Evolutionary conservation across 2,888 invertebrate species (phyloP).

Genomic region (Danaus chrysippus): DNA sequence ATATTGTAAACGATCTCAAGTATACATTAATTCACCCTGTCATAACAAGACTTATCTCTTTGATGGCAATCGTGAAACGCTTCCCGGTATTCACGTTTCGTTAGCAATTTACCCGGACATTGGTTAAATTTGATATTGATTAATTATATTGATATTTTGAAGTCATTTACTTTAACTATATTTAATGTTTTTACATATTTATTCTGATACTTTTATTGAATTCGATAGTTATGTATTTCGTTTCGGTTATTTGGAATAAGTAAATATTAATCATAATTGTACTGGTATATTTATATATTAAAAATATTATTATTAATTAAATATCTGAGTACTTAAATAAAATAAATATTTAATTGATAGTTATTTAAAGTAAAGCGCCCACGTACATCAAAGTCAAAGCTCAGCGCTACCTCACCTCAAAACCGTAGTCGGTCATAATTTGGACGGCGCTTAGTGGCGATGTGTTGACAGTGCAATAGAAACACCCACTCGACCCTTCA

Average conservation of each 20-base stretch:
- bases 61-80: slow-evolving; percentile 2
- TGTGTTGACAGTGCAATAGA: slow-evolving; percentile 39
- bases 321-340: neutral
- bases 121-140: slow-evolving; percentile 4
- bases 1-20: neutral
- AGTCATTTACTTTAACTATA: no score
- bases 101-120: slow-evolving; percentile 4
- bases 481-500: slow-evolving; percentile 35
- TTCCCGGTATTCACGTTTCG: slow-evolving; percentile 5
- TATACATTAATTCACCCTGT: slow-evolving; percentile 1
- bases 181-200: no score
- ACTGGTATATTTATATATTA: no score
- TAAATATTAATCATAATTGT: no score
- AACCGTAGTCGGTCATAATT: slow-evolving; percentile 36
- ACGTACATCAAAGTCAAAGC: neutral
- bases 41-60: slow-evolving; percentile 3
- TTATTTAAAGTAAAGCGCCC: neutral
- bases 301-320: no score
- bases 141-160: neutral
- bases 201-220: no score
- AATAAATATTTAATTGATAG: neutral
- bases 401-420: slow-evolving; percentile 37
- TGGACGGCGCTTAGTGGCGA: slow-evolving; percentile 33
- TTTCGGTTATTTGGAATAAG: no score
- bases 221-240: no score